A percentile compares a stretch with the other conserved stretches of the same genome.
Conservation (phyloP, 2,888 invertebrate genomes). For the Harmothoe impar region DNA sequence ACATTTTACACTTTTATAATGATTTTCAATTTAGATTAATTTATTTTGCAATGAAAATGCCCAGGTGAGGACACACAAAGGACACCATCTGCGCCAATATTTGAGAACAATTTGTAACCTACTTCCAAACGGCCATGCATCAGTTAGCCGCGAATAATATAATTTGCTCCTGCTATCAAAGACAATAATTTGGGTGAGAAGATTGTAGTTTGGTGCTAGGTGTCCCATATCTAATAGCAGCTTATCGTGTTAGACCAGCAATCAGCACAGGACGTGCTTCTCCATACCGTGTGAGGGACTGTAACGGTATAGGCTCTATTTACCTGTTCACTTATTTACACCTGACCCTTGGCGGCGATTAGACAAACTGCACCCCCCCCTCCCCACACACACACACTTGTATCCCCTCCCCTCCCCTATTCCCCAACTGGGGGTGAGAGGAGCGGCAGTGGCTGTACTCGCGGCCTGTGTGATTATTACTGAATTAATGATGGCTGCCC, state of each 20-base stretch:
- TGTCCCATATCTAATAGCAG: too few species aligned
- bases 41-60: too few species aligned
- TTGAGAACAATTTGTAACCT: too few species aligned
- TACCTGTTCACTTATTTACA: slow-evolving; percentile 32
- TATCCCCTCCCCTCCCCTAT: neutral
- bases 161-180: neutral
- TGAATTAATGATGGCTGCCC: slow-evolving; percentile 50
- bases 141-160: neutral
- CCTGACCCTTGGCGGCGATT: slow-evolving; percentile 2
- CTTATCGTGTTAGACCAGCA: neutral
- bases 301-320: slow-evolving; percentile 23
- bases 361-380: neutral
- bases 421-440: neutral
- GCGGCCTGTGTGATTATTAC: neutral
- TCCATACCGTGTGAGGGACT: neutral
- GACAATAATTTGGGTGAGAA: neutral
- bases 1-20: neutral
- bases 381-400: neutral
- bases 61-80: too few species aligned
- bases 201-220: neutral
- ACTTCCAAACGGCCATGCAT: too few species aligned
- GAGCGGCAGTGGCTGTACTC: neutral
- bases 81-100: too few species aligned
- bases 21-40: neutral
- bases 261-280: neutral